Conservation (phyloP, 92 coral and sea anemone species). For the Umimayanthus kanabou region DNA sequence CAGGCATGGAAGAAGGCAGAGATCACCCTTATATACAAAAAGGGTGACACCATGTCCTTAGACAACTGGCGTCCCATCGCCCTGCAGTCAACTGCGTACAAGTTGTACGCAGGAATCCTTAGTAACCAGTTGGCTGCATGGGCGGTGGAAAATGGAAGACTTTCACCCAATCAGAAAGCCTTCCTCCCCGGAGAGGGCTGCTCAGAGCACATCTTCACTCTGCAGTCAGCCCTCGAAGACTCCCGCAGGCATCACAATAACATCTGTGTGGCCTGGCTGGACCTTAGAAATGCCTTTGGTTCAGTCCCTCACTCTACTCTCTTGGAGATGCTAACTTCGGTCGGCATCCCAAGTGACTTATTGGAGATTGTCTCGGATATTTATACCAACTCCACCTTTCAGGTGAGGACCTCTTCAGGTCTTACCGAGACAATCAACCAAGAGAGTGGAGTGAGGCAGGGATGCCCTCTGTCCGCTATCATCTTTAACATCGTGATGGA, state of each 20-base stretch:
- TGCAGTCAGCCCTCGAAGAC: conserved; percentile 25
- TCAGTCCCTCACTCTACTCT: conserved; percentile 28
- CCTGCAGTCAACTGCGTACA: conserved; percentile 34
- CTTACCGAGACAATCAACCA: neutral
- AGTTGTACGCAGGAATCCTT: neutral
- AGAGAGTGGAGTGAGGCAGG: conserved; percentile 35
- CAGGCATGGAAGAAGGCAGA: conserved; percentile 28
- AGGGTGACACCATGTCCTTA: conserved; percentile 11
- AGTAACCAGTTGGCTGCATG: neutral
- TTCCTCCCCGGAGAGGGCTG: conserved; percentile 43
- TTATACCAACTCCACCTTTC: conserved; percentile 22
- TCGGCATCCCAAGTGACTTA: conserved; percentile 23
- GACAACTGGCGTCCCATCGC: conserved; percentile 46
- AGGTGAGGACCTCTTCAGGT: neutral
- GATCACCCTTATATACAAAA: conserved; percentile 37
- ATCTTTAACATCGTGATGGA: conserved; percentile 11
- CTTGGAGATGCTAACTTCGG: neutral
- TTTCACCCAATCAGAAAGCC: conserved; percentile 18
- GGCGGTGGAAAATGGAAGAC: neutral
- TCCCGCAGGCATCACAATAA: conserved; percentile 8
- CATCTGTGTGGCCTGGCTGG: conserved; percentile 21
- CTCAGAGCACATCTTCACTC: conserved; percentile 32
- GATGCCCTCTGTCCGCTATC: conserved; percentile 26
- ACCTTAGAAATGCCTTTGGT: conserved; percentile 39
- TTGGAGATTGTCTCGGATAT: conserved; percentile 1